Conservation (phyloP, 2,888 invertebrate species). For the Noctua pronuba region DNA sequence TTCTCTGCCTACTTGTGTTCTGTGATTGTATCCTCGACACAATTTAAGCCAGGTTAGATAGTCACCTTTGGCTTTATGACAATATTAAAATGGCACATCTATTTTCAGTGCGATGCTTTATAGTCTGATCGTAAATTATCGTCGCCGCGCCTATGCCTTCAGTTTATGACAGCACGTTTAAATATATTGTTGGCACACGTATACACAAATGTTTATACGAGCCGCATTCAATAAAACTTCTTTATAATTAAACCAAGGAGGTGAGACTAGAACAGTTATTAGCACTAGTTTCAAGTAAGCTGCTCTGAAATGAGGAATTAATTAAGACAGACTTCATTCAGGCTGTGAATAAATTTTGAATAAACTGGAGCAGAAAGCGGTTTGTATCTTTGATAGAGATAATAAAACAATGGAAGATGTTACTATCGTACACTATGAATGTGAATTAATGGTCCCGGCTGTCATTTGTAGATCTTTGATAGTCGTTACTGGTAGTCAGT, state of each 20-base stretch:
- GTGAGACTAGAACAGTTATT: constrained; percentile 29
- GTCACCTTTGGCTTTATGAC: constrained; percentile 69
- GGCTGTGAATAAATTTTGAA: constrained; percentile 52
- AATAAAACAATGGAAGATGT: constrained; percentile 42
- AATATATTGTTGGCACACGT: constrained; percentile 68
- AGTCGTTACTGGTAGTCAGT: too few relatives aligned
- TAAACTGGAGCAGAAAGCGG: constrained; percentile 51
- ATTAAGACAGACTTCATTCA: constrained; percentile 49
- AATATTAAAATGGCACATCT: constrained; percentile 74
- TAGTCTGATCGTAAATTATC: constrained; percentile 76
- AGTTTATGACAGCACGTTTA: constrained; percentile 71
- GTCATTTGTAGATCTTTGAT: too few relatives aligned
- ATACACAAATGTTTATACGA: constrained; percentile 48
- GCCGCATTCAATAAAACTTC: constrained; percentile 17
- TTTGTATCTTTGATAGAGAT: constrained; percentile 29
- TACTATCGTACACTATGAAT: constrained; percentile 18
- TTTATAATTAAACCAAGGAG: constrained; percentile 41
- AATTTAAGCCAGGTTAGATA: constrained; percentile 35
- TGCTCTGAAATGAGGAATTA: constrained; percentile 42
- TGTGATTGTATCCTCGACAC: constrained; percentile 26
- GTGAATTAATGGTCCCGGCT: constrained; percentile 11
- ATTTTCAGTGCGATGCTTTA: constrained; percentile 71
- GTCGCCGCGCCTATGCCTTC: constrained; percentile 66
- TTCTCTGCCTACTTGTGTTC: background rate
- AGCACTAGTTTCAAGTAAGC: constrained; percentile 38